Evolutionary conservation across 2,888 invertebrate genomes (phyloP).

Genomic region (Melitaea athalia): DNA sequence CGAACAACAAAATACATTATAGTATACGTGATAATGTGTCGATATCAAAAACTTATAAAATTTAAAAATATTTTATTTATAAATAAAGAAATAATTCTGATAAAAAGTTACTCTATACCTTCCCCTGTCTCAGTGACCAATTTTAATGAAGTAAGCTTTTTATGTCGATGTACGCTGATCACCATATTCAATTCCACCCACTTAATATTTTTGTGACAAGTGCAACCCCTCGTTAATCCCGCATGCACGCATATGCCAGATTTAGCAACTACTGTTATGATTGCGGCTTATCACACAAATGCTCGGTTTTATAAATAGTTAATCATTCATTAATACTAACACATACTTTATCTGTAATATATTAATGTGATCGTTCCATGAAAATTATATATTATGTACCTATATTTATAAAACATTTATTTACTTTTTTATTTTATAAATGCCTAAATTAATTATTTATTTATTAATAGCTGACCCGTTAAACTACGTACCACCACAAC

Average conservation of each 20-base stretch:
- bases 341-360: slow-evolving; percentile 3
- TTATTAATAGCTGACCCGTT: too few relatives aligned
- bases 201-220: slow-evolving; percentile 68
- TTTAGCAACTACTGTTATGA: slow-evolving; percentile 48
- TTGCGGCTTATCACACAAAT: slow-evolving; percentile 38
- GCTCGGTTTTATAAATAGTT: slow-evolving; percentile 27
- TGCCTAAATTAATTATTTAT: too few relatives aligned
- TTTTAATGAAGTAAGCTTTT: slow-evolving; percentile 73
- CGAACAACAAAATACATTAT: neutral
- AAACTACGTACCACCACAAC: too few relatives aligned
- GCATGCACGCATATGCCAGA: slow-evolving; percentile 72
- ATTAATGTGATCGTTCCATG: neutral
- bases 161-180: slow-evolving; percentile 57
- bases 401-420: neutral
- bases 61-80: neutral
- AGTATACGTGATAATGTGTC: neutral
- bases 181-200: slow-evolving; percentile 74
- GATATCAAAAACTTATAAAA: neutral
- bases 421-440: too few relatives aligned
- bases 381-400: neutral
- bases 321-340: slow-evolving; percentile 21
- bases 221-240: slow-evolving; percentile 56
- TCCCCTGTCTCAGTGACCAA: slow-evolving; percentile 45
- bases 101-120: slow-evolving; percentile 6
- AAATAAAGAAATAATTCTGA: neutral